Conservation (phyloP, 1,140 invertebrate species). For the Neodiprion fabricii region DNA sequence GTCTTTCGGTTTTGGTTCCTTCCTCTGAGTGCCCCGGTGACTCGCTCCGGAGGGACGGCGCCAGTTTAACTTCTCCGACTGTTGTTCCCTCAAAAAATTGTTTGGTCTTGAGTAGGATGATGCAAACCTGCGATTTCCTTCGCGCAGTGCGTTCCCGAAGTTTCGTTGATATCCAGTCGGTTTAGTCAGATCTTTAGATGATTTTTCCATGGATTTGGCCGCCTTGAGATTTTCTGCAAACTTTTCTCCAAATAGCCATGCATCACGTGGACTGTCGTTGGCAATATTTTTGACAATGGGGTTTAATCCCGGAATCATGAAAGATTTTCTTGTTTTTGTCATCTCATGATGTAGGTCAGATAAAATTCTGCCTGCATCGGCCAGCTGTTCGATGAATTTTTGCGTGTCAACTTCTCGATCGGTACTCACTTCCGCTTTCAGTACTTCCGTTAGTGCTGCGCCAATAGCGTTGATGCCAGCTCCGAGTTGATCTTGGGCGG, state of each 20-base stretch:
- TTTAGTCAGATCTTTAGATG: constrained; percentile 17
- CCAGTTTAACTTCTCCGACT: constrained; percentile 23
- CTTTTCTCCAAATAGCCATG: constrained; percentile 22
- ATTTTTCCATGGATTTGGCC: constrained; percentile 28
- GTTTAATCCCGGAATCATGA: constrained; percentile 14
- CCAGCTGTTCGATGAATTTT: constrained; percentile 17
- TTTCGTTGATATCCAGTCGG: neutral
- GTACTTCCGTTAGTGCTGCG: constrained; percentile 14
- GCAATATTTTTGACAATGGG: constrained; percentile 16
- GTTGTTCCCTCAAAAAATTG: neutral
- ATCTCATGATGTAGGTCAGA: constrained; percentile 21
- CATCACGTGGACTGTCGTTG: constrained; percentile 9
- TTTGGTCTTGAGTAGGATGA: constrained; percentile 18
- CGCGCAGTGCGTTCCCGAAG: neutral
- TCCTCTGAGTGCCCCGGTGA: too few relatives aligned
- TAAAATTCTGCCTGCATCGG: constrained; percentile 19
- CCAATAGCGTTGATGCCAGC: constrained; percentile 19
- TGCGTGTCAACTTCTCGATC: constrained; percentile 5
- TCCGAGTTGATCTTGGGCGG: neutral
- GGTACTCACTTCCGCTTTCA: constrained; percentile 12
- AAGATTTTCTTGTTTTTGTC: constrained; percentile 16
- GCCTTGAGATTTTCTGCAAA: constrained; percentile 25
- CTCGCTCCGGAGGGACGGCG: constrained; percentile 24
- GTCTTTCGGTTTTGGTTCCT: too few relatives aligned
- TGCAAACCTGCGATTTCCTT: constrained; percentile 21